Base-by-base conservation (phyloP, 2,888 invertebrate genomes). In the Parnassius smintheus region DNA sequence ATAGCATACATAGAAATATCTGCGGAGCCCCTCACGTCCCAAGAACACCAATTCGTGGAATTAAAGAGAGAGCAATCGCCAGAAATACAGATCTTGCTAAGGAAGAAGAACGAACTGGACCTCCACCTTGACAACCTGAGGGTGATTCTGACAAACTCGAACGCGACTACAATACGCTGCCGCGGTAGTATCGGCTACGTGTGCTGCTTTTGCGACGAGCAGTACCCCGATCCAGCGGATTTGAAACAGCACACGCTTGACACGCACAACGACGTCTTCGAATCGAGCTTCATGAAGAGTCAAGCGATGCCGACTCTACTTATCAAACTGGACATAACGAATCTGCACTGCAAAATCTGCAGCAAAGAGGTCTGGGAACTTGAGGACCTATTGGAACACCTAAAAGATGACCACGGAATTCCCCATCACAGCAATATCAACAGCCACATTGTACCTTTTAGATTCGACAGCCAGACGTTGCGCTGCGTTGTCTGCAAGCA, bases 191-290 rank as follows among this genome's bases (percentile, higher is more conserved):
- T 72, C 0, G 73, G 80, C 0, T 88, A 81, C 61, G 75, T 80
- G 0, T 89, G 89, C 70, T 79, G 83, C 55, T 88, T 82, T 66
- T 90, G 89, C 59, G 70, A 80, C 2, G 74, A 79, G 2, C 81
- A 83, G n/a, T 88, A 76, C 66, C 66, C 71, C 2, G 76, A 78
- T 2, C 80, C 85, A 0, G 68, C 72, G 0, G 82, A 83, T 12
- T 65, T 89, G 2, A 86, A 83, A 59, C 62, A 45, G 1, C 89
- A 89, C 57, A 82, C 83, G 0, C 25, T 73, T 0, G 62, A 75
- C 13, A 64, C 61, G 1, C 86, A 86, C 53, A 60, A 77, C 2
- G 75, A 77, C 9, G 75, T 73, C 53, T 77, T 80, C 1, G 73
- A 68, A 61, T 60, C 69, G 0, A 67, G 65, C 11, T 85, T 82